Conservation (phyloP, 2,113 vertebrate genomes). For the Theropithecus gelada region DNA sequence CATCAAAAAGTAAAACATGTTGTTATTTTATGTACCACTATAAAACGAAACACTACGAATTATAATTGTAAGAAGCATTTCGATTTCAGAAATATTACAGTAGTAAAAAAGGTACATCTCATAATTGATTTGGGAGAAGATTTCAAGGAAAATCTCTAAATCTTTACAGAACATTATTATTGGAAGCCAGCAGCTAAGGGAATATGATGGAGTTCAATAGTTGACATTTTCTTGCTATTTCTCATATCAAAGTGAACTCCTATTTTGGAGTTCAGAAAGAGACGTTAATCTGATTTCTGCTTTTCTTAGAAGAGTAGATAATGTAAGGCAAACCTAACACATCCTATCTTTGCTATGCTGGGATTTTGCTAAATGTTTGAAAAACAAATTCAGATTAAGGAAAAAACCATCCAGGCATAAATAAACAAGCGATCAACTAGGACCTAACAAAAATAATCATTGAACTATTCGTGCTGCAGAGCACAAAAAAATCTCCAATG, state of each 20-base stretch:
- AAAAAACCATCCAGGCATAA: neutral
- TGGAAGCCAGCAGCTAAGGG: neutral
- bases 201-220: neutral
- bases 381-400: neutral
- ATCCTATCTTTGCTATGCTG: neutral
- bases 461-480: neutral
- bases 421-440: neutral
- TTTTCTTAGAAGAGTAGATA: neutral
- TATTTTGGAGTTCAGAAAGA: neutral
- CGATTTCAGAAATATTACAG: neutral
- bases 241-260: neutral
- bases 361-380: neutral
- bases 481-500: neutral
- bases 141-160: neutral
- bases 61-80: neutral
- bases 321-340: neutral
- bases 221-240: neutral
- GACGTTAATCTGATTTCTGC: neutral
- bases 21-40: neutral
- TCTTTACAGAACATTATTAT: neutral
- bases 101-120: neutral
- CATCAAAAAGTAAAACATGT: neutral
- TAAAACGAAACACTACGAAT: neutral
- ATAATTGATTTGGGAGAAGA: neutral
- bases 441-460: slow-evolving; percentile 30